Conservation (phyloP, 1,140 invertebrate species). For the Liolophura sinensis region DNA sequence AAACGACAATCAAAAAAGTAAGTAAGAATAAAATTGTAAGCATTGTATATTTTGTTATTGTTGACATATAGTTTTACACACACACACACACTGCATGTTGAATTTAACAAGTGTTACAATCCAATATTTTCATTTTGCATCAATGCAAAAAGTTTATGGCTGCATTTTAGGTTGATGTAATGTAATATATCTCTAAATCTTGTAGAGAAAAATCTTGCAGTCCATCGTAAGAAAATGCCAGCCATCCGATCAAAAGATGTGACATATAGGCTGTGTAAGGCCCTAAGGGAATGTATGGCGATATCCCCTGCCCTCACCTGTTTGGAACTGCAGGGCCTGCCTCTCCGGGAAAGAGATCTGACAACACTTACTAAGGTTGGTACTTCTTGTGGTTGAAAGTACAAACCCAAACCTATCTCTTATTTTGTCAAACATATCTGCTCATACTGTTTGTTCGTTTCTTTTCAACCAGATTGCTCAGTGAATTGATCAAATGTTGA, state of each 20-base stretch:
- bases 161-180: neutral
- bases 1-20: too few relatives aligned
- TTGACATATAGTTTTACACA: too few relatives aligned
- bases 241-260: constrained; percentile 56
- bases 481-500: too few relatives aligned
- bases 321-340: constrained; percentile 53
- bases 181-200: neutral
- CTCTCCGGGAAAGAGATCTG: constrained; percentile 50
- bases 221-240: constrained; percentile 47
- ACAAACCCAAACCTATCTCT: neutral
- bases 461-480: too few relatives aligned
- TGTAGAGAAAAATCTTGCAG: constrained; percentile 36
- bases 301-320: constrained; percentile 41
- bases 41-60: too few relatives aligned
- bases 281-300: constrained; percentile 51
- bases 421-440: too few relatives aligned
- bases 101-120: too few relatives aligned
- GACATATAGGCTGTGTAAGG: constrained; percentile 52
- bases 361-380: constrained; percentile 47
- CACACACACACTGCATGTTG: too few relatives aligned
- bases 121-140: too few relatives aligned
- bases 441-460: too few relatives aligned
- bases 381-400: too few relatives aligned
- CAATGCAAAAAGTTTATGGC: neutral
- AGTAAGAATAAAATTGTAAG: too few relatives aligned